Evolutionary conservation across 2,113 vertebrate species (phyloP).

Genomic region (Gymnorhina tibicen): DNA sequence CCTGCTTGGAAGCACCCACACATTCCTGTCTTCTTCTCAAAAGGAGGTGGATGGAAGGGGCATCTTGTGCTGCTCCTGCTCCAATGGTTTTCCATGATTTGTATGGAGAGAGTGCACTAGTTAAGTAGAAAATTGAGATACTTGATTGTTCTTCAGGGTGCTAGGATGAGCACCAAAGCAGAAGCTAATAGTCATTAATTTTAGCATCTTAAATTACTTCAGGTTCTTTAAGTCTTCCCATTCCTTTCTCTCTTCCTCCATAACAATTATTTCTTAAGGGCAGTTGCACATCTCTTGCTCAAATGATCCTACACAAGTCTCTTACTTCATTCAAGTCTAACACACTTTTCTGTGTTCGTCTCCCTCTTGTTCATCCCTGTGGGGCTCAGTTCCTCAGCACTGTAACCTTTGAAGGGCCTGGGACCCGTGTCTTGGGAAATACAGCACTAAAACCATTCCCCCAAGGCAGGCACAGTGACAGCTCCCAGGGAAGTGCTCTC

Average conservation of each 20-base stretch:
- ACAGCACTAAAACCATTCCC: not conserved
- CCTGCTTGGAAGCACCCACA: not conserved
- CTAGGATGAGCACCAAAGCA: constrained; percentile 12
- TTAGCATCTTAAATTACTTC: constrained; percentile 17
- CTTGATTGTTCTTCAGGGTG: constrained; percentile 7
- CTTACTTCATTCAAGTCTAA: not conserved
- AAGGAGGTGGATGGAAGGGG: not conserved
- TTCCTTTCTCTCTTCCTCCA: not conserved
- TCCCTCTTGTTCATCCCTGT: not conserved
- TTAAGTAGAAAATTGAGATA: constrained; percentile 21
- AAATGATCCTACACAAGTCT: not conserved
- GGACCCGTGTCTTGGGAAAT: not conserved
- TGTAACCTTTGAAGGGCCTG: not conserved
- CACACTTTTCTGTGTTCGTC: not conserved
- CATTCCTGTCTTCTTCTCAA: not conserved
- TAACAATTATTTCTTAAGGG: not conserved
- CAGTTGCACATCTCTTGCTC: not conserved
- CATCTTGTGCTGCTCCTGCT: not conserved
- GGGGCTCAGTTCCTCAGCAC: not conserved
- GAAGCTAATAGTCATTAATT: constrained; percentile 28
- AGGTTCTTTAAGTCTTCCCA: not conserved
- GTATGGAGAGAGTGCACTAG: not conserved
- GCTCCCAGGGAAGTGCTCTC: not conserved
- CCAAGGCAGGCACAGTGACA: not conserved
- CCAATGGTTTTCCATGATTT: not conserved